Conservation (phyloP, 2,113 vertebrate genomes). For the Amblyornis subalaris region DNA sequence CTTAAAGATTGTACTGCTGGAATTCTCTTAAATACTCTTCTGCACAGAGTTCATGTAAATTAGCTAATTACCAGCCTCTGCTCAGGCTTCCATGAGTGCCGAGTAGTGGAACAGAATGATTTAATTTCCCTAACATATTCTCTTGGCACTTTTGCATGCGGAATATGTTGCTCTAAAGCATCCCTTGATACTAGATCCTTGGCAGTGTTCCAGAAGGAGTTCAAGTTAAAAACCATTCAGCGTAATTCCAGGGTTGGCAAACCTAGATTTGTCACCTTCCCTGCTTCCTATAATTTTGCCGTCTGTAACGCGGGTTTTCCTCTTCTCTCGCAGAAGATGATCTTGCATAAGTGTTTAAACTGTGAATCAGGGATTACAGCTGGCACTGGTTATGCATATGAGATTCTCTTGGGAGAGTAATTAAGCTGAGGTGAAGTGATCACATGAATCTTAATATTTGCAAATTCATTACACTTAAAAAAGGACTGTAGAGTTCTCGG, state of each 20-base stretch:
- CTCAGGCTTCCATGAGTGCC: background rate
- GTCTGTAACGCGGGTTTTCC: conserved; percentile 1
- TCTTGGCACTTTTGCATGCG: conserved; percentile 25
- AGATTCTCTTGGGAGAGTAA: conserved; percentile 28
- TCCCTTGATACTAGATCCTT: background rate
- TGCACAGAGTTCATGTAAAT: conserved; percentile 28
- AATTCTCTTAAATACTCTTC: conserved; percentile 32
- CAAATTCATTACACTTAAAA: background rate
- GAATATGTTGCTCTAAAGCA: conserved; percentile 33
- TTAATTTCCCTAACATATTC: conserved; percentile 44
- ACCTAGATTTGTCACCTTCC: conserved; percentile 39
- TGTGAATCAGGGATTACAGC: background rate
- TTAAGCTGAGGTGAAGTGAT: conserved; percentile 24
- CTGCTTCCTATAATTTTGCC: background rate
- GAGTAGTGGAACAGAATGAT: conserved; percentile 25
- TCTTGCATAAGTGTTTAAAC: conserved; percentile 1
- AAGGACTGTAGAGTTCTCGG: background rate
- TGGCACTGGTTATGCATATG: background rate
- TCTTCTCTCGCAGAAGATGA: background rate
- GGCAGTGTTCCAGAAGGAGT: conserved; percentile 23
- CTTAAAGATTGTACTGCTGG: background rate
- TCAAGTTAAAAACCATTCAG: background rate
- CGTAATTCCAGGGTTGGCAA: background rate
- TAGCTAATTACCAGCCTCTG: conserved; percentile 40
- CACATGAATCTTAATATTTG: conserved; percentile 36